Conservation (phyloP, 2,797 vertebrate genomes). For the Pelochelys cantorii region DNA sequence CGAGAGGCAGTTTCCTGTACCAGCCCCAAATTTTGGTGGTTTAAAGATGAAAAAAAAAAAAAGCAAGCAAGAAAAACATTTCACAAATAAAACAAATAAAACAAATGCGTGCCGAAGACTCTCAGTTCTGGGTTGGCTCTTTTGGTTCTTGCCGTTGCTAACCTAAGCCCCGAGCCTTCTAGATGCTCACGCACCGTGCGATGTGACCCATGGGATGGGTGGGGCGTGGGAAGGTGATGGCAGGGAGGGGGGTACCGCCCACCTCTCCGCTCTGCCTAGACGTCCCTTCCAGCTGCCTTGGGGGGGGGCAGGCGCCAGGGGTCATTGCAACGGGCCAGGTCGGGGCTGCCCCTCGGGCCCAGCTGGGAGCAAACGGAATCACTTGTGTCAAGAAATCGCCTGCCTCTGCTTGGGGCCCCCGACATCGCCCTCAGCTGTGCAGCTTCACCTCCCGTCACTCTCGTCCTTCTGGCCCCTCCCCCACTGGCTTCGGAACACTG, state of each 20-base stretch:
- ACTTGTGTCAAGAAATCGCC: background rate
- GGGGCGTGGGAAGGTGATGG: background rate
- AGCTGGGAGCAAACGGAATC: background rate
- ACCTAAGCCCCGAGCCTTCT: background rate
- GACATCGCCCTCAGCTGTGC: background rate
- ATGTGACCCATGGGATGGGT: background rate
- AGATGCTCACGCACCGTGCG: background rate
- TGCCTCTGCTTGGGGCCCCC: background rate
- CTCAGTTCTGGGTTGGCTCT: background rate
- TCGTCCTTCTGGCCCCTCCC: background rate
- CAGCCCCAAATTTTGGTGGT: background rate
- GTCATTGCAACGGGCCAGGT: no score
- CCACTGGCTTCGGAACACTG: background rate
- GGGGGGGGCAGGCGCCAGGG: no score
- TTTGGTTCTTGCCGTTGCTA: background rate
- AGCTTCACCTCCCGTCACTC: background rate
- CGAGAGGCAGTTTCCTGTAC: slow-evolving; percentile 6
- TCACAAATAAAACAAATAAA: background rate
- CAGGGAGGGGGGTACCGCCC: no score
- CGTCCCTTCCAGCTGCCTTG: no score
- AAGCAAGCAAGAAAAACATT: background rate
- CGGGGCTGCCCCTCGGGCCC: background rate
- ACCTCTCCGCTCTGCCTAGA: no score
- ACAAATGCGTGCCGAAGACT: background rate
- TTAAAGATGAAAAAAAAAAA: background rate